Evolutionary conservation across 1,140 invertebrate genomes (phyloP).

Genomic region (Heliconius hewitsoni): DNA sequence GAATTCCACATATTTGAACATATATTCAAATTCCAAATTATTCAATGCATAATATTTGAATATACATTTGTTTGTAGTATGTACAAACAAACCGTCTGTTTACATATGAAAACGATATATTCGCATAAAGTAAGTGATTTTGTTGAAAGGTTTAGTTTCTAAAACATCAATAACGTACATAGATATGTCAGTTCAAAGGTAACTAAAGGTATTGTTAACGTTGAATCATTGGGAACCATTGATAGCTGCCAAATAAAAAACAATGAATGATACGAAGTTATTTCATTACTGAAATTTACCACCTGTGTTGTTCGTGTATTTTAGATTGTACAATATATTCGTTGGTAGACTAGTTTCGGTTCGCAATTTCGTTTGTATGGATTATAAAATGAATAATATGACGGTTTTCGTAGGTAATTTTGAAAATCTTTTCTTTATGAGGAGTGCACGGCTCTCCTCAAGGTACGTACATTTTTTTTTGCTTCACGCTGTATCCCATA

Average conservation of each 20-base stretch:
- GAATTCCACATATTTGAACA: no score
- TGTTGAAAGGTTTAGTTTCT: constrained; percentile 16
- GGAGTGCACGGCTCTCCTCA: no score
- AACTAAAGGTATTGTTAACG: not conserved
- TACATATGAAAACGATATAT: not conserved
- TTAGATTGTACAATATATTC: not conserved
- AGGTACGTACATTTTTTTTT: no score
- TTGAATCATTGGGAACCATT: constrained; percentile 9
- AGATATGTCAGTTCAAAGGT: constrained; percentile 24
- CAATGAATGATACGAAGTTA: not conserved
- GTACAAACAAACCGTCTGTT: not conserved
- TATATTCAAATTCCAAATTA: not conserved
- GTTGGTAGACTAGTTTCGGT: not conserved
- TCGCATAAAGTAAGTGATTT: constrained; percentile 8
- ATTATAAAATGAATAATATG: no score
- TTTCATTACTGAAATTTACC: not conserved
- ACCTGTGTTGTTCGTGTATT: not conserved
- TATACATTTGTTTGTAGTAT: not conserved
- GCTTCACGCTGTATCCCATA: no score
- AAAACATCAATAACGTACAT: constrained; percentile 2
- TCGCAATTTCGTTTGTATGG: no score
- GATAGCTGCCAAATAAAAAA: constrained; percentile 7
- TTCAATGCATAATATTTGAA: not conserved
- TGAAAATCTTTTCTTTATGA: no score
- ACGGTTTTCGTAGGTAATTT: no score